Base-by-base conservation (phyloP, 2,888 invertebrate genomes). In the Tholera decimalis region DNA sequence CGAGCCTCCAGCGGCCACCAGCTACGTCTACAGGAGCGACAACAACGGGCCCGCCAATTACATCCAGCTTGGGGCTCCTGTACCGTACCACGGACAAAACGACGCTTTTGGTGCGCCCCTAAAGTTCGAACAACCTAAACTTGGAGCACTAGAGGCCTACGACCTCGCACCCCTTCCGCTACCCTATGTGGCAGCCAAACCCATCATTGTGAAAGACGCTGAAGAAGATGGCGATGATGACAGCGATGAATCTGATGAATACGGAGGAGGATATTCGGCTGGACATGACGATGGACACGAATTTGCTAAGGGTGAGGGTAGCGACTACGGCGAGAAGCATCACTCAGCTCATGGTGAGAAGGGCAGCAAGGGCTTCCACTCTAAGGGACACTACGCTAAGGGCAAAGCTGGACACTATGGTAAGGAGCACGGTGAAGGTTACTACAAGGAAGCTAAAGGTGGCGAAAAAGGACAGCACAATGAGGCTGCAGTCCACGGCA, bases 351-450 rank as follows among this genome's bases (percentile, higher is more conserved):
- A 95, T 28, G 97, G 97, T 0, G 96, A 96, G 65, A 96, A 96
- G 61, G 96, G 96, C 26, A 93, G 93, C 65, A 95, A 96, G 72
- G 96, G 96, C 9, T 96, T 96, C 88, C 92, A 93, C 55, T 95
- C 93, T 0, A 89, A 95, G 69, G 94, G 95, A 13, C 92, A 94
- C 33, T 96, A 94, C 78, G 96, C 96, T 58, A 96, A 96, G 79
- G 97, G 96, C 0, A 91, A 94, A 70, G 91, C 96, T 33, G 97
- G 96, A 13, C 89, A 95, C 72, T 96, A 96, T 79, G 95, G 94
- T 8, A 95, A 96, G 63, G 95, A 94, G 60, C 94, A 95, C 37
- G 89, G 96, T 9, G 94, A 96, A 83, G 96, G 96, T 3, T 92
- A 93, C 79, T 95, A 96, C 82, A 92, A 89, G 37, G 95, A 96